phyloP scores from a whole-genome alignment of 2,113 vertebrate genomes.

The Acrocephalus arundinaceus region DNA sequence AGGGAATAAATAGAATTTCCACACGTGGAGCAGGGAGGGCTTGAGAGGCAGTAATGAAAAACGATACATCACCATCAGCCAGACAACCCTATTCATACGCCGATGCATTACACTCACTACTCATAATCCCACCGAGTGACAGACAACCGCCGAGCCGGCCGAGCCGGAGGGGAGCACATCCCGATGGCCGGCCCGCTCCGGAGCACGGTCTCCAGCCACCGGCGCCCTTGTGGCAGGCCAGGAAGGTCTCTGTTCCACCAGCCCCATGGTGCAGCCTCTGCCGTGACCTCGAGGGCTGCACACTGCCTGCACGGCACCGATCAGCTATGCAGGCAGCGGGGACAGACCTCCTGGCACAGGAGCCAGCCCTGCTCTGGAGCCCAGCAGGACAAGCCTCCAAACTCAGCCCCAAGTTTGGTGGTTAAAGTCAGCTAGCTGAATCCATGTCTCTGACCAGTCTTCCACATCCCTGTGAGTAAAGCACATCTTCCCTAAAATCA shows the following conservation, averaged over 20 bases:
- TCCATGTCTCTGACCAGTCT: not conserved
- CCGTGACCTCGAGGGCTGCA: fast-evolving
- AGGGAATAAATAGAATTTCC: slow-evolving; percentile 99
- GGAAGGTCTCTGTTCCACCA: not conserved
- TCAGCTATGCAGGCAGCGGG: fast-evolving
- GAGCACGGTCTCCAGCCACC: not conserved
- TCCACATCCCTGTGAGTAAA: fast-evolving
- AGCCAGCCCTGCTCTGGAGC: not conserved
- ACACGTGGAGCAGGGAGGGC: slow-evolving; percentile 94
- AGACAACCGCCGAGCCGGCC: slow-evolving; percentile 67
- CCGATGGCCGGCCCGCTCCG: fast-evolving
- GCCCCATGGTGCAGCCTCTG: not conserved
- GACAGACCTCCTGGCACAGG: not conserved
- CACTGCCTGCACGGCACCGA: fast-evolving
- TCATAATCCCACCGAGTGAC: slow-evolving; percentile 90
- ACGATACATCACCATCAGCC: slow-evolving; percentile 99
- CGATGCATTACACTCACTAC: slow-evolving; percentile 93
- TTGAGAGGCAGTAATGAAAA: slow-evolving; percentile 99
- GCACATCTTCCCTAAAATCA: not conserved
- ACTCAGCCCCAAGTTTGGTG: not conserved
- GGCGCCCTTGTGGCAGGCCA: not conserved
- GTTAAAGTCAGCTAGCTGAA: not conserved
- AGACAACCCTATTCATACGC: slow-evolving; percentile 98
- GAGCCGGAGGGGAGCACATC: not conserved
- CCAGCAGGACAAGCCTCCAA: not conserved